phyloP scores from a whole-genome alignment of 2,888 invertebrate species.

The Agrotis puta region DNA sequence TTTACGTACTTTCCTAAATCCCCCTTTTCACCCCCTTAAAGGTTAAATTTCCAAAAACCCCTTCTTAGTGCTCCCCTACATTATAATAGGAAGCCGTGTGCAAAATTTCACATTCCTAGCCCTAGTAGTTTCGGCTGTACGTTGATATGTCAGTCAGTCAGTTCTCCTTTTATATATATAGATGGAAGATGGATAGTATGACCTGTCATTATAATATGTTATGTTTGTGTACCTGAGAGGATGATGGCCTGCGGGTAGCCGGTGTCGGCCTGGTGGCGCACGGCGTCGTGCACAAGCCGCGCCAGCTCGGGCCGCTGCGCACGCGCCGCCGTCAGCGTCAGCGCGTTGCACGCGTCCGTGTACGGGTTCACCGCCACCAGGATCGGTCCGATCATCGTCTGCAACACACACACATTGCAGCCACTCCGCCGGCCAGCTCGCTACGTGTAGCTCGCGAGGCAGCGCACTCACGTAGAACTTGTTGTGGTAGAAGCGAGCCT shows the following conservation, averaged over 20 bases:
- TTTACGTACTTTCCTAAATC: too few relatives aligned
- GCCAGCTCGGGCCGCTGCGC: slow-evolving; percentile 96
- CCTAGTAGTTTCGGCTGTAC: too few relatives aligned
- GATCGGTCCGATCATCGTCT: slow-evolving; percentile 98
- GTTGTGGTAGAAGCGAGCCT: slow-evolving; percentile 96
- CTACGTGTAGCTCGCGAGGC: too few relatives aligned
- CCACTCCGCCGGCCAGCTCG: neutral
- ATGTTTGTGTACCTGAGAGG: slow-evolving; percentile 92
- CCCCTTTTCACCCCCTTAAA: too few relatives aligned
- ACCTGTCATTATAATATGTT: too few relatives aligned
- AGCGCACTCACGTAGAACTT: slow-evolving; percentile 95
- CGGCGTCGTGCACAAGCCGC: slow-evolving; percentile 97
- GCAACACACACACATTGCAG: slow-evolving; percentile 71
- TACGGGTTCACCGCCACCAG: slow-evolving; percentile 97
- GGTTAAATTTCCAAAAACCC: too few relatives aligned
- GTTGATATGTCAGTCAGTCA: too few relatives aligned
- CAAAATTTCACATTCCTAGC: too few relatives aligned
- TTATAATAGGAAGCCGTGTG: too few relatives aligned
- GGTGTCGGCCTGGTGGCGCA: slow-evolving; percentile 98
- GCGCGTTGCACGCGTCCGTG: slow-evolving; percentile 96
- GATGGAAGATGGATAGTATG: too few relatives aligned
- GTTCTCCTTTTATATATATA: too few relatives aligned
- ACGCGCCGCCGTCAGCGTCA: slow-evolving; percentile 95
- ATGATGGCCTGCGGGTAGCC: slow-evolving; percentile 99
- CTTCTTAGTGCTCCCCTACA: too few relatives aligned